phyloP scores from a whole-genome alignment of 2,797 vertebrate genomes.

The Lophius americanus region DNA sequence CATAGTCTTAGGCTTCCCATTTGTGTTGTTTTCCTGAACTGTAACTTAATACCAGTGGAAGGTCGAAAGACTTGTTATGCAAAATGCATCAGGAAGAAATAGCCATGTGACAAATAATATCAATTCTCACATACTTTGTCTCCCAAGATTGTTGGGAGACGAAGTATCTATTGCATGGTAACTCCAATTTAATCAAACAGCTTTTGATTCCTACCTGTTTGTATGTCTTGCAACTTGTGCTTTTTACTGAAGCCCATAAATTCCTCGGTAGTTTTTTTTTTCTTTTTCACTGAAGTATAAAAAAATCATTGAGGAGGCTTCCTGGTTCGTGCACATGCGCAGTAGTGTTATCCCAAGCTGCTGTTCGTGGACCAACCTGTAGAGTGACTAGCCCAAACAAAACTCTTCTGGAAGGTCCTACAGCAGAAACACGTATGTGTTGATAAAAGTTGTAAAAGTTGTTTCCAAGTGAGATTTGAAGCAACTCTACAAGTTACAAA shows the following conservation, averaged over 20 bases:
- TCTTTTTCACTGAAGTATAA: background rate
- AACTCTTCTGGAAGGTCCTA: constrained; percentile 67
- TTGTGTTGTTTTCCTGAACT: background rate
- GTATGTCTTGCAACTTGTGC: accelerated
- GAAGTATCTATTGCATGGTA: accelerated
- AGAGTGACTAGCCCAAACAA: constrained; percentile 69
- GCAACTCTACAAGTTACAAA: background rate
- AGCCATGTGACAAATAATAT: too few relatives aligned
- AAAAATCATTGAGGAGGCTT: constrained; percentile 6
- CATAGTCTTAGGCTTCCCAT: too few relatives aligned
- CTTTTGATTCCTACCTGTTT: background rate
- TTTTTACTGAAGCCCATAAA: background rate
- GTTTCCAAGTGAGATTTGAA: background rate
- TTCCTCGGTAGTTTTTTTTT: background rate
- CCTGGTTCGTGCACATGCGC: constrained; percentile 49
- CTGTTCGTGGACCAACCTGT: constrained; percentile 67
- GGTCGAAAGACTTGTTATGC: background rate
- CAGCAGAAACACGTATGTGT: constrained; percentile 34
- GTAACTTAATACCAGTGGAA: background rate
- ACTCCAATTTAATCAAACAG: background rate
- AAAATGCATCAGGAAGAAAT: constrained; percentile 6
- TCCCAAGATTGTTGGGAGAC: constrained; percentile 11
- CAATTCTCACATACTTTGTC: accelerated
- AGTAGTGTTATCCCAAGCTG: constrained; percentile 20
- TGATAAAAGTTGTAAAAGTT: constrained; percentile 7